Conservation (phyloP, 2,888 invertebrate species). For the Acleris emargana region DNA sequence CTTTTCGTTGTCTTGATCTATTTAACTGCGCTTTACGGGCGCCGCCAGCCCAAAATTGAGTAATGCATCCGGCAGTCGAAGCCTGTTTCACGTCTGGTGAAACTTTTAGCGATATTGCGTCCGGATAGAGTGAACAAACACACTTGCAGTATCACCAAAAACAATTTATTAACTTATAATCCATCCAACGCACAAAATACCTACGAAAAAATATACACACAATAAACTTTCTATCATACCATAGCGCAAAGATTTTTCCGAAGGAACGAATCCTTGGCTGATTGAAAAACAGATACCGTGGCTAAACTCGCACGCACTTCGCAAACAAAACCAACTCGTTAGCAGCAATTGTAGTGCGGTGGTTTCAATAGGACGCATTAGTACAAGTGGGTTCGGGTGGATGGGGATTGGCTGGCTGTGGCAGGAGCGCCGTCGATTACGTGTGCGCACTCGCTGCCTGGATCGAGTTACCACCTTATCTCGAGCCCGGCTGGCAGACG, state of each 20-base stretch:
- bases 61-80: constrained; percentile 5
- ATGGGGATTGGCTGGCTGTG: constrained; percentile 62
- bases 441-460: constrained; percentile 51
- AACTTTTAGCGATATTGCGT: background rate
- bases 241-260: background rate
- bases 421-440: constrained; percentile 57
- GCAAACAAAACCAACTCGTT: constrained; percentile 59
- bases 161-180: background rate
- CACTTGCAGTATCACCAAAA: background rate
- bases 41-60: constrained; percentile 10
- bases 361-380: constrained; percentile 67
- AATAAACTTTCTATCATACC: background rate
- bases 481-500: constrained; percentile 45
- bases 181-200: background rate
- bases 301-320: constrained; percentile 46
- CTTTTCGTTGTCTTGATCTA: background rate
- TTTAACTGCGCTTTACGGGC: background rate
- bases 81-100: background rate
- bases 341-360: constrained; percentile 52
- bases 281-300: constrained; percentile 38
- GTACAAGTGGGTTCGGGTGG: constrained; percentile 61
- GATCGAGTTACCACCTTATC: constrained; percentile 70
- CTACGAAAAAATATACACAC: no score
- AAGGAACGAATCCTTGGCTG: constrained; percentile 20
- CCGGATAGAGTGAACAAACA: background rate